Evolutionary conservation across 2,797 vertebrate genomes (phyloP).

Genomic region (Falco concolor): DNA sequence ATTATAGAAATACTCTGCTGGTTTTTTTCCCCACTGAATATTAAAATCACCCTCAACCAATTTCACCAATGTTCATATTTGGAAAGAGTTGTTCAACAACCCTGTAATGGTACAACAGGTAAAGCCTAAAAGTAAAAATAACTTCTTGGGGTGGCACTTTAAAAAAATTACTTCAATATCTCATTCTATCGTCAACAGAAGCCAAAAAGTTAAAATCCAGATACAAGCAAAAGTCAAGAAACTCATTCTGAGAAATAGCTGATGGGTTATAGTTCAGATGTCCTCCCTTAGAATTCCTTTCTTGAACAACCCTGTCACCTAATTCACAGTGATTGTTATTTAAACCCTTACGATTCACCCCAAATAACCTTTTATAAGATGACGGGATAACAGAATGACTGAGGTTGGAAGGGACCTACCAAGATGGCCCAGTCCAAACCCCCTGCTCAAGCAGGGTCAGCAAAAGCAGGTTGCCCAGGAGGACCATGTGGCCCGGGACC

Average conservation of each 20-base stretch:
- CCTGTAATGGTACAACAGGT: neutral
- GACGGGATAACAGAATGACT: neutral
- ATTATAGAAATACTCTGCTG: neutral
- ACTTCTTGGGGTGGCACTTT: neutral
- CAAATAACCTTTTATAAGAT: neutral
- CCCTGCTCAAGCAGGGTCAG: neutral
- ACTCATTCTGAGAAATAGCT: neutral
- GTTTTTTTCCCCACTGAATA: neutral
- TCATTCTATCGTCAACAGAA: neutral
- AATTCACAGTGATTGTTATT: neutral
- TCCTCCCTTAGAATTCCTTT: neutral
- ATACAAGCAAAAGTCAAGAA: neutral
- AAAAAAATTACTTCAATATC: neutral
- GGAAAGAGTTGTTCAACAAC: neutral
- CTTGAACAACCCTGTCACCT: neutral
- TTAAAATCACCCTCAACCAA: neutral
- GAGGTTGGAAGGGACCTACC: neutral
- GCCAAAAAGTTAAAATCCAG: neutral
- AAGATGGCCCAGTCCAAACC: neutral
- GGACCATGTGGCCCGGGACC: neutral
- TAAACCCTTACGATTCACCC: neutral
- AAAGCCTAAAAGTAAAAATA: neutral
- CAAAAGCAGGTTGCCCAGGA: neutral
- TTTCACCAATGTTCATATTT: neutral
- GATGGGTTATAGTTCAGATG: neutral